Evolutionary conservation across 2,888 invertebrate genomes (phyloP), one percentile per base, ranked within the genome.

Genomic region (Charanyca ferruginea): DNA sequence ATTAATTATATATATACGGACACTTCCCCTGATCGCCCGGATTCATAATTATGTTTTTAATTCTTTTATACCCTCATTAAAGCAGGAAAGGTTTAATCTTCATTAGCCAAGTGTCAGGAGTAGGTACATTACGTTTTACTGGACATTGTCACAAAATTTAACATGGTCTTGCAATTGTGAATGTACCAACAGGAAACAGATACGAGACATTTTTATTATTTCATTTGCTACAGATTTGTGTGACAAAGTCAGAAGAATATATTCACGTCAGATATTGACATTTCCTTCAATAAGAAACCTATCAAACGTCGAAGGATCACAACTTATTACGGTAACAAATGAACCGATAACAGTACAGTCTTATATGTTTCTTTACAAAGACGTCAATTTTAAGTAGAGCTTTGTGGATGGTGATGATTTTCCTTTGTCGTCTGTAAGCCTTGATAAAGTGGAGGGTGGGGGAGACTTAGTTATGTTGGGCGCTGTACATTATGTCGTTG

Each of bases 271-370:
- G 58, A 71, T 80, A 83, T 79, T 77, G 72, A 83, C 83, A 89
- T 90, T 89, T 89, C 88, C 89, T 86, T 77, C 84, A 83, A 87
- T 89, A 89, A 83, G 81, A 86, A 89, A 89, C 84, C 85, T 85
- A 89, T 90, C 89, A 88, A 87, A 87, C 86, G 84, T 83, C 81
- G 80, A 71, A 80, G 84, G 87, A 91, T 90, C 89, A 87, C 88
- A 87, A 89, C 86, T 90, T 93, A 91, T 93, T 91, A 91, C 86
- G 77, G 84, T 80, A 84, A 83, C 89, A 91, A 92, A 93, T 91
- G 91, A 91, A 89, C 85, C 87, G 89, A 89, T 90, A 88, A 67
- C 68, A 87, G 85, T 87, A 83, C 85, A 77, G 60, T 85, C 81
- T 87, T 88, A 86, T 83, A 85, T 83, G 85, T 86, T 85, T 85